Base-by-base conservation (phyloP, 2,888 invertebrate species). In the Agonum fuliginosum region DNA sequence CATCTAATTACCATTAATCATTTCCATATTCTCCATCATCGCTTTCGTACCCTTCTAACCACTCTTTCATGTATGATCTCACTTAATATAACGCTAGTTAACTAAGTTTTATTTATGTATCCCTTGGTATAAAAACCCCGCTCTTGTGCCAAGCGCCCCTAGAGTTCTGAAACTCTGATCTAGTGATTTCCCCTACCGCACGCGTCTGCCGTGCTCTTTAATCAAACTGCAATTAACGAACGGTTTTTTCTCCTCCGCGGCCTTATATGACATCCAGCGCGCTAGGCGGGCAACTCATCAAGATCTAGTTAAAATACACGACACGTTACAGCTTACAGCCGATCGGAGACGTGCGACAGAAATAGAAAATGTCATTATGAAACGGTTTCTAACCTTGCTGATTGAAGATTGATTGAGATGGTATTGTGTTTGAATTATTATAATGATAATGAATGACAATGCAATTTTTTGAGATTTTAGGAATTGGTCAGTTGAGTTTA, bases 141-240 rank as follows among this genome's bases (percentile, higher is more conserved):
- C 12, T 4, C 12, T 4, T 24, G 51, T 20, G 54, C 17, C 12
- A n/a, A 14, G 58, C 17, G 34, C 30, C 58, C 46, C 46, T 17
- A 46, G n/a, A 46, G 46, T 8, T 6, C 3, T 46, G 46, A 46
- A 46, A 8, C 46, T 17, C 17, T 8, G 30, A 30, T 30, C 8
- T 30, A 30, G 30, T 30, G n/a, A n/a, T n/a, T n/a, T n/a, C 46
- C 30, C 58, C 30, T 58, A n/a, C n/a, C 30, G 20, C 20, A 17
- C 10, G 19, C 14, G 8, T 27, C 8, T 30, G 58, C 12, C 2
- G n/a, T 37, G 84, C 84, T 84, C 86, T 87, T 85, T 86, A 87
- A 87, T 86, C 86, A 87, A 86, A 84, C 84, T 83, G 84, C 86
- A 86, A 86, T 87, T 86, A 87, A 86, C 77, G 80, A 83, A 83